Conservation (phyloP, 2,113 vertebrate genomes). For the Myiozetetes cayanensis region DNA sequence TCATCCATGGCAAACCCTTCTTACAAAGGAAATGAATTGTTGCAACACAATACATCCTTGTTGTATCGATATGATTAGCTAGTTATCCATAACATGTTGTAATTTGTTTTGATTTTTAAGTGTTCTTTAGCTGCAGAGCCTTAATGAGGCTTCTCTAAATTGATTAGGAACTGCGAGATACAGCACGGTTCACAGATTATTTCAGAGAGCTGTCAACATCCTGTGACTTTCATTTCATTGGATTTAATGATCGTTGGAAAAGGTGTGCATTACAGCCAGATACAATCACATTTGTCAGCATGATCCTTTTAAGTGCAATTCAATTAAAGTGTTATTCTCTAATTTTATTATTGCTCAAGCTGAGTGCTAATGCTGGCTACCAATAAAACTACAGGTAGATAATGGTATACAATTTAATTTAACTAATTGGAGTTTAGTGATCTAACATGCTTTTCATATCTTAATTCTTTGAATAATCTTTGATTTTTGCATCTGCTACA, state of each 20-base stretch:
- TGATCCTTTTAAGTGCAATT: conserved; percentile 99
- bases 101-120: conserved; percentile 87
- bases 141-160: conserved; percentile 86
- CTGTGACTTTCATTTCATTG: conserved; percentile 88
- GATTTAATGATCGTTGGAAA: conserved; percentile 89
- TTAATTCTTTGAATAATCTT: conserved; percentile 94
- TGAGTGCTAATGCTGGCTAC: conserved; percentile 83
- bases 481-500: conserved; percentile 82
- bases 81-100: conserved; percentile 77
- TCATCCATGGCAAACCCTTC: conserved; percentile 70
- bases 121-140: conserved; percentile 76
- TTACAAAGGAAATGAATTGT: conserved; percentile 73
- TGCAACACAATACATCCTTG: conserved; percentile 70
- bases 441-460: conserved; percentile 94
- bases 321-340: conserved; percentile 96
- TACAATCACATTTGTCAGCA: conserved; percentile 95
- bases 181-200: conserved; percentile 83
- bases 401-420: conserved; percentile 97
- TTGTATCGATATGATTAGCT: conserved; percentile 80
- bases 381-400: conserved; percentile 84
- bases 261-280: conserved; percentile 88
- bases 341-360: conserved; percentile 91
- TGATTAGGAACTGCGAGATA: conserved; percentile 84
- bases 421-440: conserved; percentile 94
- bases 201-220: conserved; percentile 87